Conservation (phyloP, 1,140 invertebrate species). For the Arion vulgaris region DNA sequence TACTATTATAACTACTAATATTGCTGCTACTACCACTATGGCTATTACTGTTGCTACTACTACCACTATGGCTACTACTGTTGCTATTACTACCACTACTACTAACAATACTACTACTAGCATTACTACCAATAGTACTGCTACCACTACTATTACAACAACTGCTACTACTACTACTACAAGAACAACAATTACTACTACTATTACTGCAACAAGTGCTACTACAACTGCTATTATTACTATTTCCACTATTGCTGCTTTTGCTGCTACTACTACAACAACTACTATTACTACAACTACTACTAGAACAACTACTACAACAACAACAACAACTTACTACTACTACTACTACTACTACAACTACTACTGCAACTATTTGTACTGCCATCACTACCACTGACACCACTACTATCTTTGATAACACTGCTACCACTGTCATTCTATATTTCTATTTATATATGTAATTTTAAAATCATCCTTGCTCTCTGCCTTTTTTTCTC, state of each 20-base stretch:
- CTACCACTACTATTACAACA: not conserved
- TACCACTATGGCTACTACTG: not conserved
- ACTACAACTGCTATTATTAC: not conserved
- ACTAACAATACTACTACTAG: not conserved
- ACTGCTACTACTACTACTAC: not conserved
- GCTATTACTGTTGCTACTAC: not conserved
- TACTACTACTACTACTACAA: not conserved
- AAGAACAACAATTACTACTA: not conserved
- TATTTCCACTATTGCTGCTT: not conserved
- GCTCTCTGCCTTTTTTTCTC: no score
- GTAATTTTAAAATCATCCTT: no score
- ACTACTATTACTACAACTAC: not conserved
- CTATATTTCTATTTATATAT: no score
- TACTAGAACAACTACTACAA: not conserved
- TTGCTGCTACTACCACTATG: not conserved
- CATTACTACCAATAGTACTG: slow-evolving; percentile 1
- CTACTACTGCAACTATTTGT: not conserved
- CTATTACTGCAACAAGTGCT: not conserved
- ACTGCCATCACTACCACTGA: not conserved
- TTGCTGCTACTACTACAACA: not conserved
- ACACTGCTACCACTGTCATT: no score
- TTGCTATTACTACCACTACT: not conserved
- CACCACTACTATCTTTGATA: not conserved
- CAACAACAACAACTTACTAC: not conserved
- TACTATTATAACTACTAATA: not conserved